Evolutionary conservation across 2,113 vertebrate species (phyloP), one percentile per base, ranked within the genome.

Genomic region (Malurus alboscapulatus): DNA sequence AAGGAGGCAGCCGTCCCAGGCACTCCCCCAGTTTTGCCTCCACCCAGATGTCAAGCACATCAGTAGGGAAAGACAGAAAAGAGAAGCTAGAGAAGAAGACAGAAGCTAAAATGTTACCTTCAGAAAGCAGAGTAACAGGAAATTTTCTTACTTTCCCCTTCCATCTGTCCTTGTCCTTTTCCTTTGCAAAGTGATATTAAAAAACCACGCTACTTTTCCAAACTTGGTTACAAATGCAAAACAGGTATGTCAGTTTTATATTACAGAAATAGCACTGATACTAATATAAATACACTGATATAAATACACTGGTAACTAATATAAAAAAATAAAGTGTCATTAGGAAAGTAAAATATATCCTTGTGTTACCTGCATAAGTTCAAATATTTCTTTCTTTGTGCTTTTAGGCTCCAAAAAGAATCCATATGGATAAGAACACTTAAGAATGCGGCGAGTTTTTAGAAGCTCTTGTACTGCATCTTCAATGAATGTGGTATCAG

Each of bases 321-420:
- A 77, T 7, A 2, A 53, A 63, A 42, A 42, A 50, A 32, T 15
- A 13, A 85, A 62, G 2, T 42, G 20, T 17, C 24, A 30, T 80
- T n/a, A 65, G 7, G 65, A 74, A 94, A 94, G 36, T 44, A 73
- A 86, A 75, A 87, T 16, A 58, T 9, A 93, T 8, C 20, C 38
- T 58, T 61, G 17, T 90, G 69, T 97, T 97, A 99, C 99, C 99
- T 99, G 99, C 99, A 99, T 99, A 96, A 99, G 98, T 98, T 99
- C 99, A 97, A 99, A 99, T 97, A 99, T 99, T 98, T 99, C 99
- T 96, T 99, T 99, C 97, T 99, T 99, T 98, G 99, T 99, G 98
- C 99, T 99, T 98, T 99, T 99, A 95, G 99, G 98, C 98, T 99
- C 99, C 97, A 99, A 97, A 97, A 99, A 99, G 97, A 99, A 99